Percentiles rank a stretch among this genome's conserved stretches.
These are phyloP conservation scores for Dryas iulia DNA, from an alignment of 1,140 invertebrate genomes.

Conservation along the genomic window DNA sequence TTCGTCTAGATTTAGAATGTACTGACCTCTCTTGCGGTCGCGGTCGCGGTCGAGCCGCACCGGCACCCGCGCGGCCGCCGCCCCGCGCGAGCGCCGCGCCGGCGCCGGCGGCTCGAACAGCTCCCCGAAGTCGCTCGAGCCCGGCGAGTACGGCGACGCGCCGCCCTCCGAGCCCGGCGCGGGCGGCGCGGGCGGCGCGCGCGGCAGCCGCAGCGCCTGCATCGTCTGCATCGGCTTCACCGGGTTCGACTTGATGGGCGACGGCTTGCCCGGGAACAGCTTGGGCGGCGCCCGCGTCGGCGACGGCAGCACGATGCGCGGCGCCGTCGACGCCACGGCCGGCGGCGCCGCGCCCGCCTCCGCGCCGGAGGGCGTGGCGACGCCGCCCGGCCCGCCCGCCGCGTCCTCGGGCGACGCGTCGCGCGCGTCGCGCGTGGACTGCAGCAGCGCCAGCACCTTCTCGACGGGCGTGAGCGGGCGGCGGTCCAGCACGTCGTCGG, in stretches of 20 bases:
- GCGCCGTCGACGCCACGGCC: constrained; percentile 46
- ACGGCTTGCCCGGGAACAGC: constrained; percentile 76
- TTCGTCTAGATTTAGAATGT: no score
- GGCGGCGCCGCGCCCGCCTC: constrained; percentile 45
- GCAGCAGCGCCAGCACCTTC: constrained; percentile 70
- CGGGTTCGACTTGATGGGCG: constrained; percentile 79
- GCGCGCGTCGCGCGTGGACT: constrained; percentile 62
- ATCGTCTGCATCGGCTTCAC: constrained; percentile 80
- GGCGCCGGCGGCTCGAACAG: constrained; percentile 89
- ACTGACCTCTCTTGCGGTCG: constrained; percentile 83
- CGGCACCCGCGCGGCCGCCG: constrained; percentile 35
- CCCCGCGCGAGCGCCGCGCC: constrained; percentile 34
- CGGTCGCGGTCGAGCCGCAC: constrained; percentile 14
- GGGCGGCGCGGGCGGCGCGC: no score
- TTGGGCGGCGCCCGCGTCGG: constrained; percentile 74
- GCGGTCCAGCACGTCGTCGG: constrained; percentile 70
- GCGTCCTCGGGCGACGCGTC: constrained; percentile 47
- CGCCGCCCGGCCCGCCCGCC: constrained; percentile 31
- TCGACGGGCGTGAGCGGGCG: constrained; percentile 70
- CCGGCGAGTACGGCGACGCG: constrained; percentile 90
- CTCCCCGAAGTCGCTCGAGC: constrained; percentile 91
- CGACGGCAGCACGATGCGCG: constrained; percentile 75
- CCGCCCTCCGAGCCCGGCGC: constrained; percentile 86
- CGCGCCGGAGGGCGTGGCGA: constrained; percentile 52
- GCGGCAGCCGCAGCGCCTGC: constrained; percentile 63